Evolutionary conservation across 2,888 invertebrate species (phyloP), one percentile per base, ranked within the genome.

Genomic region (Cryptus viduatorius): DNA sequence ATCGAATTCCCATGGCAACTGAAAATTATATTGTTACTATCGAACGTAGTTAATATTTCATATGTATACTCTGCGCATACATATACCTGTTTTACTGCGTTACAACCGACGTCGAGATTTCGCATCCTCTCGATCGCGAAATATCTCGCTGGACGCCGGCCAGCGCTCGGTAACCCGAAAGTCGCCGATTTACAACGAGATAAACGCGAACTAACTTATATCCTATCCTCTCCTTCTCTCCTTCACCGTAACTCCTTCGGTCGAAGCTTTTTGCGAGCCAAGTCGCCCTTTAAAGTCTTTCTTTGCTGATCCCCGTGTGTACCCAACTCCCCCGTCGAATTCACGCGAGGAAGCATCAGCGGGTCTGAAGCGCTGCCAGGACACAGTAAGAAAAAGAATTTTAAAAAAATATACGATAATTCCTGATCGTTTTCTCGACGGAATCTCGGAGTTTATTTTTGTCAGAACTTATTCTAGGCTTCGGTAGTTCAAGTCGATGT

Each of bases 111-210:
- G 59, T 29, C 31, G 31, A 61, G 29, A 61, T 12, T 31, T 61
- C 59, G n/a, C 10, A 19, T 24, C 24, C 56, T 44, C 56, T 64
- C 31, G 44, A 37, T 14, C 53, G 44, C 10, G 44, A 73, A 56
- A 48, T 75, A 67, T 50, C 68, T 68, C 29, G 75, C 75, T 81
- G 81, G 81, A 81, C 59, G 48, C 61, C 48, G 61, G 75, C 81
- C 81, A 81, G 69, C 61, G 56, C 75, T 64, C 50, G 14, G 46
- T 53, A 46, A 24, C 76, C 48, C 69, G 53, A 65, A 65, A 82
- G 61, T 76, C 81, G 64, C 69, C 31, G 76, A 76, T 82, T 82
- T 71, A 80, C 80, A 75, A 71, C 76, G 76, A 82, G 81, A 82
- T 76, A 82, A 82, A 76, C 61, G 73, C 64, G 64, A 75, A 46